A percentile compares a stretch with the other conserved stretches of the same genome.
Conservation (phyloP, 1,140 invertebrate genomes). For the Apis mellifera region DNA sequence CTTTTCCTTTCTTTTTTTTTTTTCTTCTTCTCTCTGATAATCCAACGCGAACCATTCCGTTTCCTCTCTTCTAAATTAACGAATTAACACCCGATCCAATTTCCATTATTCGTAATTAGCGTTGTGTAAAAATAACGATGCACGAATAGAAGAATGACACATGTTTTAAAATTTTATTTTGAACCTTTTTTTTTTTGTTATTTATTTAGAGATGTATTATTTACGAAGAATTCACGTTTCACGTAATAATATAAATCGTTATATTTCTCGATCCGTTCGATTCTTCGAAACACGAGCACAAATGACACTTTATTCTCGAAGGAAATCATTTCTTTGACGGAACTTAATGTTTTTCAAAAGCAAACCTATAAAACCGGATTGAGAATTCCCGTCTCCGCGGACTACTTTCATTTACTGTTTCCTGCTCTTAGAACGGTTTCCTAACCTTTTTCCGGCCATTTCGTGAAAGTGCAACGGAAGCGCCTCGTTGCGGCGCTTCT, state of each 20-base stretch:
- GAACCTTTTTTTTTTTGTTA: too few relatives aligned
- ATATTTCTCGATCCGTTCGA: neutral
- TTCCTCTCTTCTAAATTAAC: too few relatives aligned
- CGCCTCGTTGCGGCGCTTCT: neutral
- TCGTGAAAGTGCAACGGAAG: neutral
- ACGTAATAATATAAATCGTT: neutral
- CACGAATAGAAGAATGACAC: too few relatives aligned
- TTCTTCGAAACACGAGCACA: neutral
- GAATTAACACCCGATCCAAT: too few relatives aligned
- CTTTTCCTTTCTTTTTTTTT: neutral
- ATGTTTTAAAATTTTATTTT: too few relatives aligned
- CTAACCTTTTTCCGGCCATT: neutral
- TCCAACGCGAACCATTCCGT: too few relatives aligned
- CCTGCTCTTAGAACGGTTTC: slow-evolving; percentile 4
- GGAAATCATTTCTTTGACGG: slow-evolving; percentile 35
- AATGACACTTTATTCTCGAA: neutral
- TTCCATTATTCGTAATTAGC: too few relatives aligned
- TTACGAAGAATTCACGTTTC: neutral
- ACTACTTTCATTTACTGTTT: slow-evolving; percentile 23
- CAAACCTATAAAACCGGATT: neutral
- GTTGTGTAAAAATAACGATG: too few relatives aligned
- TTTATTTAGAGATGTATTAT: too few relatives aligned
- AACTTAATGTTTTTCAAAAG: neutral
- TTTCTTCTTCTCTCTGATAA: too few relatives aligned
- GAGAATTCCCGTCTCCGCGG: slow-evolving; percentile 6